Conservation (phyloP, 2,888 invertebrate species). For the Sussaba pulchella region DNA sequence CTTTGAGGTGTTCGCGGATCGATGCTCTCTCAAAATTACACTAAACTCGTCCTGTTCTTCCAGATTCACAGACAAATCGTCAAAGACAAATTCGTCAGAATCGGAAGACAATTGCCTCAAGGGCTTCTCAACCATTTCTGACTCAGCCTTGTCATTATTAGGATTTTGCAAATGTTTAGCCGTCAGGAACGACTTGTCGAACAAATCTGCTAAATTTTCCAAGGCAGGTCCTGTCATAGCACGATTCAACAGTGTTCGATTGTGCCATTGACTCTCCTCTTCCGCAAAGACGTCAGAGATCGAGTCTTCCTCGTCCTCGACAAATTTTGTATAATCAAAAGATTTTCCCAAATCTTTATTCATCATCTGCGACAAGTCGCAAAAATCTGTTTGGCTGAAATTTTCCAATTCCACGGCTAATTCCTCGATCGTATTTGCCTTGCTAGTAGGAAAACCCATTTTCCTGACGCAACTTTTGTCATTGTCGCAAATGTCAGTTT, state of each 20-base stretch:
- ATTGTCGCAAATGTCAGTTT: conserved; percentile 8
- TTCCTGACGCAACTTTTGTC: background rate
- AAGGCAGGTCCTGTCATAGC: conserved; percentile 13
- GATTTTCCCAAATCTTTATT: conserved; percentile 30
- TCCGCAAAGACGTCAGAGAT: background rate
- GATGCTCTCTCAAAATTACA: conserved; percentile 10
- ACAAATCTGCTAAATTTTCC: conserved; percentile 28
- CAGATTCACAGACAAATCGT: conserved; percentile 43
- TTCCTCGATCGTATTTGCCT: background rate
- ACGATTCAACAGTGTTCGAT: conserved; percentile 52
- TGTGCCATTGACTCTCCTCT: conserved; percentile 44
- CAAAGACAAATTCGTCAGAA: conserved; percentile 52
- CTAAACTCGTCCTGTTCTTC: conserved; percentile 50
- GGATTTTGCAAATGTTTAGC: background rate
- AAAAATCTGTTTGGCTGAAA: conserved; percentile 7
- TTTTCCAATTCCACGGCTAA: conserved; percentile 3
- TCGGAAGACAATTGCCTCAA: conserved; percentile 2
- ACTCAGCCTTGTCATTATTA: background rate
- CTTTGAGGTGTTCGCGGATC: background rate
- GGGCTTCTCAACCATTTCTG: background rate
- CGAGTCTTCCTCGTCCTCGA: background rate
- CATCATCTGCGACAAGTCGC: conserved; percentile 56
- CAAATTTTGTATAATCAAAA: conserved; percentile 12
- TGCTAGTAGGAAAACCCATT: background rate
- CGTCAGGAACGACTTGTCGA: background rate